Percentiles rank a stretch among this genome's conserved stretches.
phyloP scores from a whole-genome alignment of 2,888 invertebrate genomes.

The Acronicta alni region DNA sequence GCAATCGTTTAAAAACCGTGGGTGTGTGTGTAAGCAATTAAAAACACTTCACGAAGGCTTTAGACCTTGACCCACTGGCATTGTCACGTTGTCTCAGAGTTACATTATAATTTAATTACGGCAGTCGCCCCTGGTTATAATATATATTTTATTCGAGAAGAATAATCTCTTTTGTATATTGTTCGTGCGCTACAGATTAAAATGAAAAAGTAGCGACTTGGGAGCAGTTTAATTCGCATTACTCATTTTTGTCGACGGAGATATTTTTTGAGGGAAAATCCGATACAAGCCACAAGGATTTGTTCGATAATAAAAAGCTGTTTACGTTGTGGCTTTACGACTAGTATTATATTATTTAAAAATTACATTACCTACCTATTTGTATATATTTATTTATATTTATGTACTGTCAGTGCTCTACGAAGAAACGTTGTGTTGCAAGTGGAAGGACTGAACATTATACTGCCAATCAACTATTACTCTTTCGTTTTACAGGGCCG shows the following conservation, averaged over 20 bases:
- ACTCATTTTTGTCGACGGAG: slow-evolving; percentile 41
- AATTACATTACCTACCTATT: too few relatives aligned
- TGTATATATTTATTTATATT: too few relatives aligned
- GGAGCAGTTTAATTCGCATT: slow-evolving; percentile 47
- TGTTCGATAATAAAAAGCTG: not conserved
- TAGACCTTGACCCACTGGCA: slow-evolving; percentile 27
- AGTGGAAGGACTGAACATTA: too few relatives aligned
- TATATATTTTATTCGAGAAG: slow-evolving; percentile 49
- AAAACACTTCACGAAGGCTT: too few relatives aligned
- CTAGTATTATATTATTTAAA: too few relatives aligned
- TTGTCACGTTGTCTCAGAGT: slow-evolving; percentile 27
- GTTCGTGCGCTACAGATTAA: slow-evolving; percentile 46
- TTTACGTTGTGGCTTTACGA: not conserved
- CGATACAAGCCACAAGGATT: not conserved
- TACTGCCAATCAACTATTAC: too few relatives aligned
- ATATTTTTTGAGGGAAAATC: slow-evolving; percentile 15
- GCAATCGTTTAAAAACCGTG: too few relatives aligned
- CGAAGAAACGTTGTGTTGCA: too few relatives aligned
- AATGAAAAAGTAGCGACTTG: slow-evolving; percentile 50
- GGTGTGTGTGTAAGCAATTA: too few relatives aligned
- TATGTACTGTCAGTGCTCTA: too few relatives aligned
- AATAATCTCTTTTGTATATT: slow-evolving; percentile 51
- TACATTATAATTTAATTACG: slow-evolving; percentile 47
- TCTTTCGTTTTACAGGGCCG: too few relatives aligned
- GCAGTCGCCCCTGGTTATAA: slow-evolving; percentile 21